Percentiles rank a stretch among this genome's conserved stretches.
Conservation (phyloP, 2,888 invertebrate species). For the Spodoptera littoralis region DNA sequence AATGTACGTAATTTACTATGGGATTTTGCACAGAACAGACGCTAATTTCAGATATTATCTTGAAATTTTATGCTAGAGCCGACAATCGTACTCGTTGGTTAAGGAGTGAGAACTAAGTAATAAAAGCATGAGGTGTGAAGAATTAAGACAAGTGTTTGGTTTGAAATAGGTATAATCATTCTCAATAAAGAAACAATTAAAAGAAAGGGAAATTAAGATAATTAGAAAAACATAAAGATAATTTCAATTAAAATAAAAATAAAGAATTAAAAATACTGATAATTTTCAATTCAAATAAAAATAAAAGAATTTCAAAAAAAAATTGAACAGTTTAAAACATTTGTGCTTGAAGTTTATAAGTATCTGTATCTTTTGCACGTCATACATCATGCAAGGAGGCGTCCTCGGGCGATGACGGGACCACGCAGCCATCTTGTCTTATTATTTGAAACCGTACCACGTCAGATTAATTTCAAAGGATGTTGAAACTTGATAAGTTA, state of each 20-base stretch:
- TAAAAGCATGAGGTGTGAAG: conserved; percentile 4
- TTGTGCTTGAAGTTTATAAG: too few species aligned
- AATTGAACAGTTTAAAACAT: too few species aligned
- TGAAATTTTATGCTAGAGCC: conserved; percentile 20
- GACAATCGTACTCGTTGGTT: conserved; percentile 11
- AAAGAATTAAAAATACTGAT: too few species aligned
- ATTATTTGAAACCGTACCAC: conserved; percentile 11
- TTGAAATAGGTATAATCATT: too few species aligned
- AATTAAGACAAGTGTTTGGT: too few species aligned
- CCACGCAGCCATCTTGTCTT: conserved; percentile 8
- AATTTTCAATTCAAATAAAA: too few species aligned
- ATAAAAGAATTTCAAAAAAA: too few species aligned
- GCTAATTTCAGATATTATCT: conserved; percentile 43
- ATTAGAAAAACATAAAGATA: too few species aligned
- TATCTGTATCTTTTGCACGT: conserved; percentile 15
- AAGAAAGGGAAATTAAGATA: too few species aligned
- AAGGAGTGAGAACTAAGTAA: conserved; percentile 19
- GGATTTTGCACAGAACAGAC: conserved; percentile 42
- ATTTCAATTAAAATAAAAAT: too few species aligned
- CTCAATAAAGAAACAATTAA: too few species aligned
- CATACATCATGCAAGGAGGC: neutral
- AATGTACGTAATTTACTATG: conserved; percentile 37
- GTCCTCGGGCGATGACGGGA: conserved; percentile 21
- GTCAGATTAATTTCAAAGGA: conserved; percentile 32
- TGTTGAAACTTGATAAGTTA: conserved; percentile 13